Evolutionary conservation across 2,888 invertebrate species (phyloP), one percentile per base, ranked within the genome.

Genomic region (Terebella lapidaria): DNA sequence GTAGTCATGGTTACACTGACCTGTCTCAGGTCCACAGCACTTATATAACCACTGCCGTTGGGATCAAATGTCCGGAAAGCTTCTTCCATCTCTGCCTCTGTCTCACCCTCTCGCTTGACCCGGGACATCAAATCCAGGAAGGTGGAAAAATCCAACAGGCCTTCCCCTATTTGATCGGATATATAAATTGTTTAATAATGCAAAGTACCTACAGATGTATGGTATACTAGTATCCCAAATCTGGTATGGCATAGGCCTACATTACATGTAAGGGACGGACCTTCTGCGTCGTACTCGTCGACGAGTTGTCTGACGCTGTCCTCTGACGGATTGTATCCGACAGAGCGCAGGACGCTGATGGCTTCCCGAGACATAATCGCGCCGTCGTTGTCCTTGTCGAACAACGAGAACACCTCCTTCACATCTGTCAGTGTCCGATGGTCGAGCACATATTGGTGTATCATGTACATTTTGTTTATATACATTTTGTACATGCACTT

Each of bases 31-130:
- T 56, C 47, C 4, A 22, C 45, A 47, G 29, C 47, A n/a, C 47
- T 47, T 25, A 56, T 47, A 26, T 25, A 15, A 3, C 56, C 56
- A 22, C 24, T 46, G 4, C 5, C n/a, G 3, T 4, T 5, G 5
- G 45, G 56, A 22, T 56, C 56, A 47, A 56, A 56, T 26, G 26
- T 47, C 5, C 45, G 45, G 56, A 56, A 56, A 25, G 56, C 56
- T 15, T 45, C 56, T 24, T 56, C 56, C 10, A 56, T 56, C 5
- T 56, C 56, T 27, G 5, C 46, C 25, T 45, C 45, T 5, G 28
- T 47, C 4, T 56, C 56, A 45, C 47, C 56, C 25, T 56, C 46
- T 22, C 47, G 56, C 26, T 26, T 10, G 3, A 47, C 24, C 4
- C 22, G 22, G 22, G 18, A 4, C 24, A 56, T 22, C 47, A 56